phyloP scores from a whole-genome alignment of 2,888 invertebrate species.

The Archips xylosteana region DNA sequence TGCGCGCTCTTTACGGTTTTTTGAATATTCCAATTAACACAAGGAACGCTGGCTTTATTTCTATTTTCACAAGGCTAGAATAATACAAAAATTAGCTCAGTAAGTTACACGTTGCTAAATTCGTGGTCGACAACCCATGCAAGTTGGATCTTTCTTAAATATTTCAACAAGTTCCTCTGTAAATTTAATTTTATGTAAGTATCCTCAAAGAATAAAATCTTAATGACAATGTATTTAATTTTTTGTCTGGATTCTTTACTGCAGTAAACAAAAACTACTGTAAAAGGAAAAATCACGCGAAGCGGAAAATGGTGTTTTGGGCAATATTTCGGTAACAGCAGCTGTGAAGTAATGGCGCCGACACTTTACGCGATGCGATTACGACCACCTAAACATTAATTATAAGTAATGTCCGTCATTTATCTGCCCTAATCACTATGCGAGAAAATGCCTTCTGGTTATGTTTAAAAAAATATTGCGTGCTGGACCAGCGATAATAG shows the following conservation, averaged over 20 bases:
- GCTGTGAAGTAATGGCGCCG: slow-evolving; percentile 83
- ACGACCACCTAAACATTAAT: slow-evolving; percentile 86
- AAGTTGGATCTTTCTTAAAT: background rate
- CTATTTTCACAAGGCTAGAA: background rate
- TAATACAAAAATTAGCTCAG: background rate
- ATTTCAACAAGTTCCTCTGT: background rate
- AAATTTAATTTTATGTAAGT: background rate
- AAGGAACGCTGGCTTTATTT: background rate
- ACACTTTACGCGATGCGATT: slow-evolving; percentile 85
- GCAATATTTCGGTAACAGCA: slow-evolving; percentile 83
- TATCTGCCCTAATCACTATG: slow-evolving; percentile 83
- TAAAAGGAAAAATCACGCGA: slow-evolving; percentile 72
- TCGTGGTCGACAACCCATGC: background rate
- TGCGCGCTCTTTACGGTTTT: slow-evolving; percentile 16
- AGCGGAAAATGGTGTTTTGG: slow-evolving; percentile 74
- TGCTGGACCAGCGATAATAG: background rate
- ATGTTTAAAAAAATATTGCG: slow-evolving; percentile 43
- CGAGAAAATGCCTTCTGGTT: slow-evolving; percentile 61
- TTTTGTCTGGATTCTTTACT: background rate
- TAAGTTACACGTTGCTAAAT: background rate
- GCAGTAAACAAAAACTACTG: slow-evolving; percentile 48
- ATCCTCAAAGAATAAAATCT: background rate
- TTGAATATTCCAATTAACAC: background rate
- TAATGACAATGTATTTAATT: background rate
- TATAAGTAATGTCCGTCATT: slow-evolving; percentile 85